Conservation (phyloP, 2,888 invertebrate genomes). For the Invenusta paracnida region DNA sequence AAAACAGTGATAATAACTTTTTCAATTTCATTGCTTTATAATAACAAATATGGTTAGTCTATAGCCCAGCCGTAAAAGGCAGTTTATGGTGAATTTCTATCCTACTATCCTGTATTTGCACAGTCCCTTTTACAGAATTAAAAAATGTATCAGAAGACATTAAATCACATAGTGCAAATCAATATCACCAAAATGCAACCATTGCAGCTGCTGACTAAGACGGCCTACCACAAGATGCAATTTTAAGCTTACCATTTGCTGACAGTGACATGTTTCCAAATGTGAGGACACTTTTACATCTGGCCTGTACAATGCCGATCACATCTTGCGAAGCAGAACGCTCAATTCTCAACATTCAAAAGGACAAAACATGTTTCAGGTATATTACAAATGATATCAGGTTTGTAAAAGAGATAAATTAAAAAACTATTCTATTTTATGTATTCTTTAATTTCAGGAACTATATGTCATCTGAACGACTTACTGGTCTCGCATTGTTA, state of each 20-base stretch:
- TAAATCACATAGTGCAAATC: too few species aligned
- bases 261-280: neutral
- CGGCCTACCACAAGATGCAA: neutral
- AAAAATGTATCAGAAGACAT: too few species aligned
- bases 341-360: neutral
- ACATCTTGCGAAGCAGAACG: neutral
- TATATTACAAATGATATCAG: neutral
- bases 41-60: neutral
- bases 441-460: neutral
- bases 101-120: neutral
- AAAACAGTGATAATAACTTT: neutral
- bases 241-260: neutral
- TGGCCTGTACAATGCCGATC: neutral
- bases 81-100: neutral
- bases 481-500: neutral
- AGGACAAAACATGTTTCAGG: neutral
- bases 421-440: neutral
- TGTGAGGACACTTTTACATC: neutral
- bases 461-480: neutral
- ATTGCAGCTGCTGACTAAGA: neutral
- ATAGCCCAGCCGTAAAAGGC: neutral
- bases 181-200: neutral
- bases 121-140: neutral
- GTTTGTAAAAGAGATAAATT: neutral
- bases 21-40: neutral